Evolutionary conservation across 2,888 invertebrate genomes (phyloP).

Genomic region (Epinotia ramella): DNA sequence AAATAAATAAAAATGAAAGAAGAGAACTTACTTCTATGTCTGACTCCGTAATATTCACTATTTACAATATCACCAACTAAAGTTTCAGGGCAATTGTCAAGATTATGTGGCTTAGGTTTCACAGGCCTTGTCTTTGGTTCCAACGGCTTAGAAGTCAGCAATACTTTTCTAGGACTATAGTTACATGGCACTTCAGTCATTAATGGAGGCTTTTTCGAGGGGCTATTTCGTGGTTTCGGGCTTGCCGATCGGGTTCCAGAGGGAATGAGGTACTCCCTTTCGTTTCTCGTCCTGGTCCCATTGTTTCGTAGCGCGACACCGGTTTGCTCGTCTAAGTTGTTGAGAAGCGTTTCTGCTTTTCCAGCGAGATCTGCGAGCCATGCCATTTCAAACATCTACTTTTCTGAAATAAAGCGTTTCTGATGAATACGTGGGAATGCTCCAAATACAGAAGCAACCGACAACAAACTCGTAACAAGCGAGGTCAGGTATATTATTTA

Average conservation of each 20-base stretch:
- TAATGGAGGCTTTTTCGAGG: constrained; percentile 33
- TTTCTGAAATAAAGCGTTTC: constrained; percentile 22
- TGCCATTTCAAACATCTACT: constrained; percentile 81
- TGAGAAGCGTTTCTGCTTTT: constrained; percentile 90
- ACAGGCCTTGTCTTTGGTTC: background rate
- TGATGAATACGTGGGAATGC: background rate
- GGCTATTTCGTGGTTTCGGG: constrained; percentile 60
- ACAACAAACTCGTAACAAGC: background rate
- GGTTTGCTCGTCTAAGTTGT: constrained; percentile 90
- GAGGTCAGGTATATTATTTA: background rate
- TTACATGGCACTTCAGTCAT: constrained; percentile 58
- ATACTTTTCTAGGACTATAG: constrained; percentile 55
- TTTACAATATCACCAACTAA: constrained; percentile 62
- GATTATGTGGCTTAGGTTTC: constrained; percentile 52
- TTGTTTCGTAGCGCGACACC: constrained; percentile 86
- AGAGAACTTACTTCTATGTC: constrained; percentile 67
- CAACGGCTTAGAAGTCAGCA: constrained; percentile 52
- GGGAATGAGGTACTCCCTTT: constrained; percentile 53
- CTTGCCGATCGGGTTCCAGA: constrained; percentile 54
- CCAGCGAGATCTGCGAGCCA: constrained; percentile 91
- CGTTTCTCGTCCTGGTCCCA: constrained; percentile 60
- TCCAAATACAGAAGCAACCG: background rate
- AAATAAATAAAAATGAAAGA: background rate
- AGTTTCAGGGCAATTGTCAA: constrained; percentile 66
- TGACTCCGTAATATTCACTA: constrained; percentile 56